Percentiles rank a stretch among this genome's conserved stretches.
These are phyloP conservation scores for Butorides virescens DNA, from an alignment of 2,113 vertebrate genomes.

Conservation along the genomic window DNA sequence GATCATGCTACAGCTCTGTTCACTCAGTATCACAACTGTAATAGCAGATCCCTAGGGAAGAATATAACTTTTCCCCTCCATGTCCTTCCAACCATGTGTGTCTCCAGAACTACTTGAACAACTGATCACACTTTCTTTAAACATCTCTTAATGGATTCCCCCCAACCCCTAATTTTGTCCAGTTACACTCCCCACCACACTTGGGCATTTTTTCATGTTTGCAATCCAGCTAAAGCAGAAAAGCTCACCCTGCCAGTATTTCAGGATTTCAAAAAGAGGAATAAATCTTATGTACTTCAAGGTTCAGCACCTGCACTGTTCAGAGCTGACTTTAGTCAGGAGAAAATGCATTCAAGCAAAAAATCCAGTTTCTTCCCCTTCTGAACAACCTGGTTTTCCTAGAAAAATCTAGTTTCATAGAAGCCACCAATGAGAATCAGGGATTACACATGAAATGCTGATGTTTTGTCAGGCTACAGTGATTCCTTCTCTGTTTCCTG, in stretches of 20 bases:
- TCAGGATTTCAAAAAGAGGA: background rate
- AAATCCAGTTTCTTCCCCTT: background rate
- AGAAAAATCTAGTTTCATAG: background rate
- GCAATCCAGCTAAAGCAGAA: background rate
- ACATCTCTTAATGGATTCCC: background rate
- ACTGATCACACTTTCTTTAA: background rate
- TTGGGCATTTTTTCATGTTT: background rate
- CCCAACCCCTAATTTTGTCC: background rate
- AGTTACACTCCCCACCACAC: rapidly evolving
- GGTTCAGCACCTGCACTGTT: background rate
- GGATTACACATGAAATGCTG: background rate
- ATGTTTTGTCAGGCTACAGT: background rate
- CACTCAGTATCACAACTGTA: background rate
- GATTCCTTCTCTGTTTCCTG: background rate
- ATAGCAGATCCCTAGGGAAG: background rate
- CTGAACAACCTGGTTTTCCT: background rate
- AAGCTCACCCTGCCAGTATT: background rate
- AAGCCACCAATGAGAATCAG: background rate
- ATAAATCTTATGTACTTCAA: background rate
- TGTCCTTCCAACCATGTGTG: background rate
- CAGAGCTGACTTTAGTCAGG: background rate
- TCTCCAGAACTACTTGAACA: background rate
- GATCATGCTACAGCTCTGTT: background rate
- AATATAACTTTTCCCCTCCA: background rate
- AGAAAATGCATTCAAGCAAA: background rate